These are phyloP conservation scores for Hyperoplus lanceolatus DNA, from an alignment of 2,797 vertebrate species.

Conservation along the genomic window DNA sequence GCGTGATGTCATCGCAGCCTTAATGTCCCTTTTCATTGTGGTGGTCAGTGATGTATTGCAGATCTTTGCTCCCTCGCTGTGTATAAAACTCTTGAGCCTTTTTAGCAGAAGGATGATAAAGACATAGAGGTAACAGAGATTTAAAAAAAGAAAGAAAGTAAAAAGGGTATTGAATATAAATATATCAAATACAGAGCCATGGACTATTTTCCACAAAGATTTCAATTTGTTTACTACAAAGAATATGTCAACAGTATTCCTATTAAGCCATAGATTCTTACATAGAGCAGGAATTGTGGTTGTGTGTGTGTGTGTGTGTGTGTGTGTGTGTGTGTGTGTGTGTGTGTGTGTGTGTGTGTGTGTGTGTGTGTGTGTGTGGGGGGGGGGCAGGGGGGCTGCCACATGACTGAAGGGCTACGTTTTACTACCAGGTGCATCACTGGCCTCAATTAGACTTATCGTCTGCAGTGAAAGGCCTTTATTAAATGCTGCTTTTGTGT, in stretches of 20 bases:
- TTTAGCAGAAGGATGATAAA: constrained; percentile 41
- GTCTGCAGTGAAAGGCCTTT: constrained; percentile 51
- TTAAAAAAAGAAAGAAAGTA: not conserved
- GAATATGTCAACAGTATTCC: not conserved
- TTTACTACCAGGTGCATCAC: constrained; percentile 61
- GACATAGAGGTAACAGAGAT: constrained; percentile 8
- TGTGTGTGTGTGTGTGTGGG: not conserved
- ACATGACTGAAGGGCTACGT: constrained; percentile 35
- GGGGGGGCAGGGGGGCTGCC: not conserved
- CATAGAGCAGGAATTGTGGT: constrained; percentile 37
- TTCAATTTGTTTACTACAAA: constrained; percentile 14
- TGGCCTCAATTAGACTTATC: constrained; percentile 48
- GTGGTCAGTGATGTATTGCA: constrained; percentile 74
- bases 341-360: not conserved
- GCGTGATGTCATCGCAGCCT: constrained; percentile 78
- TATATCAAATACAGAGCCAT: constrained; percentile 2
- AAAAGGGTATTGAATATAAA: not conserved
- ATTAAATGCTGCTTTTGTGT: constrained; percentile 67
- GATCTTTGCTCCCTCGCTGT: constrained; percentile 54
- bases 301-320: not conserved
- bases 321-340: too few relatives aligned
- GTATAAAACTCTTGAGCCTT: constrained; percentile 42
- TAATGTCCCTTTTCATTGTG: constrained; percentile 80
- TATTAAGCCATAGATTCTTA: not conserved
- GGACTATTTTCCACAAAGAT: not conserved